These are phyloP conservation scores for Formica selysi DNA, from an alignment of 1,140 invertebrate genomes.

Conservation along the genomic window DNA sequence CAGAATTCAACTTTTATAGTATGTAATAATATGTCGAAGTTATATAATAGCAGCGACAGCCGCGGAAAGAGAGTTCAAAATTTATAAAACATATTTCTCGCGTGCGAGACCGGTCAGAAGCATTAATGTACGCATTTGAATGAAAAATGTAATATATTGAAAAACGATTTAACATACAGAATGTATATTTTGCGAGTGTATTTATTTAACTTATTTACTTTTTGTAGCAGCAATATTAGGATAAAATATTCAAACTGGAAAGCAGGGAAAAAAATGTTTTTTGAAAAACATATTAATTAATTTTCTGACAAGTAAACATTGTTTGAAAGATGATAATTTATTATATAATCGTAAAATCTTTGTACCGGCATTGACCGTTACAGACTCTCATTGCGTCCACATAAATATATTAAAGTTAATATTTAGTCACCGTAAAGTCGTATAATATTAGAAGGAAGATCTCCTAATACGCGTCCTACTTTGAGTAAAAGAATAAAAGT, in stretches of 20 bases:
- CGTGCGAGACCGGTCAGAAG: background rate
- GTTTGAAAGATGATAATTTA: constrained; percentile 1
- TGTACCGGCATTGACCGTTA: background rate
- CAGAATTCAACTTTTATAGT: constrained; percentile 41
- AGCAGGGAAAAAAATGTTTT: background rate
- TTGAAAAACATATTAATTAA: constrained; percentile 24
- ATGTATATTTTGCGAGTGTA: constrained; percentile 44
- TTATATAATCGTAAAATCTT: background rate
- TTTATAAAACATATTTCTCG: constrained; percentile 31
- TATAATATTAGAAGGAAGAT: constrained; percentile 17
- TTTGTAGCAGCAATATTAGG: constrained; percentile 12
- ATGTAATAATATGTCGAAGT: constrained; percentile 9
- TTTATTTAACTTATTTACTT: constrained; percentile 17
- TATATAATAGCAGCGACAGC: background rate
- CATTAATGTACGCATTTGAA: constrained; percentile 40
- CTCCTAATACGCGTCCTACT: background rate
- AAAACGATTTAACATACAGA: constrained; percentile 15
- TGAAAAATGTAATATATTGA: constrained; percentile 28
- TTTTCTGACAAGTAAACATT: background rate
- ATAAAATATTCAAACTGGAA: constrained; percentile 44
- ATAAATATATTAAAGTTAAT: constrained; percentile 40
- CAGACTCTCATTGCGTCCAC: background rate
- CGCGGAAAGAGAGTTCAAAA: background rate
- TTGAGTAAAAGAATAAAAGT: constrained; percentile 33
- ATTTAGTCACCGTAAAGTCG: background rate